Conservation (phyloP, 2,113 vertebrate species). For the Mastomys natalensis region DNA sequence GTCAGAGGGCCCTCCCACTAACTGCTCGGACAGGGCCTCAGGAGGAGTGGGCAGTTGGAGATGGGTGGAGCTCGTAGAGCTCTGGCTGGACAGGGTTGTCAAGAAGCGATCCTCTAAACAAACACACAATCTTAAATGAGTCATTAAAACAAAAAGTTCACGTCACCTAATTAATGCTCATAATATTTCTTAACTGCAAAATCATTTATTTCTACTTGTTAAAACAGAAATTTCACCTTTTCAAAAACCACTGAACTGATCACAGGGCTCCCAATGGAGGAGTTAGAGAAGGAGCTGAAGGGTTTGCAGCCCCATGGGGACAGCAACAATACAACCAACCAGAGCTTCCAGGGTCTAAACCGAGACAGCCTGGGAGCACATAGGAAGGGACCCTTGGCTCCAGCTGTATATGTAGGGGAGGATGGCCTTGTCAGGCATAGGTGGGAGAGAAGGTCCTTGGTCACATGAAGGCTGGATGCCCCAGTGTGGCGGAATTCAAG, state of each 20-base stretch:
- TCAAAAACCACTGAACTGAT: background rate
- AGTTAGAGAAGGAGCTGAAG: too few species aligned
- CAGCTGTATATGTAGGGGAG: too few species aligned
- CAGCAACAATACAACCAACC: too few species aligned
- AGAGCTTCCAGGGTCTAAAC: too few species aligned
- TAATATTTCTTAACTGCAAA: slow-evolving; percentile 27
- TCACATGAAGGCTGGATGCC: too few species aligned
- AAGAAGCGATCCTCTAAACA: slow-evolving; percentile 95
- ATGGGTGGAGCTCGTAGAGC: slow-evolving; percentile 88
- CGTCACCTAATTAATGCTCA: background rate
- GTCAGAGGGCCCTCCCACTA: slow-evolving; percentile 87
- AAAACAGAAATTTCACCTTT: slow-evolving; percentile 28
- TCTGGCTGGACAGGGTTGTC: slow-evolving; percentile 89
- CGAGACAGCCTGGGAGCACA: too few species aligned
- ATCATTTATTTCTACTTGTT: slow-evolving; percentile 17
- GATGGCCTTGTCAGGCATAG: too few species aligned
- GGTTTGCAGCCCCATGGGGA: too few species aligned
- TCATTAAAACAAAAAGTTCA: background rate
- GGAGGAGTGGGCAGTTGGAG: slow-evolving; percentile 92
- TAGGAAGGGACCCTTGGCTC: too few species aligned
- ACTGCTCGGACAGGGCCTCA: slow-evolving; percentile 88
- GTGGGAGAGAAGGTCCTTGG: too few species aligned
- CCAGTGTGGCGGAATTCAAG: too few species aligned
- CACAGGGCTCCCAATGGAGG: too few species aligned
- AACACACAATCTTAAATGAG: slow-evolving; percentile 17